These are phyloP conservation scores for Molothrus aeneus DNA, from an alignment of 2,797 vertebrate genomes.

Conservation along the genomic window DNA sequence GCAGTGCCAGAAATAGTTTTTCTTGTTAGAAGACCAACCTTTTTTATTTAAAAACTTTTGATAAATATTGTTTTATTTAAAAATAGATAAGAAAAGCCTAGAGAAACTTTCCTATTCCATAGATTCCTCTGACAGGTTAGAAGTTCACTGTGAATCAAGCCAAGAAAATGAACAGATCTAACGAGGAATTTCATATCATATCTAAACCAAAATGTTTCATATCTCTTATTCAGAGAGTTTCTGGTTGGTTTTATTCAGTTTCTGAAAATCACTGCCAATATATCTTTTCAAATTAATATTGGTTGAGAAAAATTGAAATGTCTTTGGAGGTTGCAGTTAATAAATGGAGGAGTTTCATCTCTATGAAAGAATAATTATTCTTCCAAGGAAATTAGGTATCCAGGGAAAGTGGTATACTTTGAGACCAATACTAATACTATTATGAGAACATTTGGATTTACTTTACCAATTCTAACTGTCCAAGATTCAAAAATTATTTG, in stretches of 20 bases:
- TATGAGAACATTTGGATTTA: not conserved
- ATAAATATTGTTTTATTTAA: not conserved
- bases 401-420: not conserved
- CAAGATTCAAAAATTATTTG: not conserved
- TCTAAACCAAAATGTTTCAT: not conserved
- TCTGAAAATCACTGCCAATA: not conserved
- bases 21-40: not conserved
- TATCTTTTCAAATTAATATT: not conserved
- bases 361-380: not conserved
- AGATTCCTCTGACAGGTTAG: not conserved
- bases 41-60: not conserved
- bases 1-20: not conserved
- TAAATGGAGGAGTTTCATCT: not conserved
- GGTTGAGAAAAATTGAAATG: not conserved
- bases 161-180: not conserved
- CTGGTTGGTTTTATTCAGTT: not conserved
- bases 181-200: not conserved
- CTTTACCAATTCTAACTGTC: not conserved
- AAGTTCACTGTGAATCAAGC: not conserved
- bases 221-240: not conserved
- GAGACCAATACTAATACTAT: not conserved
- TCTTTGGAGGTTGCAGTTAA: not conserved
- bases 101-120: not conserved
- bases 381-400: not conserved
- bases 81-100: not conserved